Evolutionary conservation across 2,888 invertebrate genomes (phyloP).

Genomic region (Rotaria macrura): DNA sequence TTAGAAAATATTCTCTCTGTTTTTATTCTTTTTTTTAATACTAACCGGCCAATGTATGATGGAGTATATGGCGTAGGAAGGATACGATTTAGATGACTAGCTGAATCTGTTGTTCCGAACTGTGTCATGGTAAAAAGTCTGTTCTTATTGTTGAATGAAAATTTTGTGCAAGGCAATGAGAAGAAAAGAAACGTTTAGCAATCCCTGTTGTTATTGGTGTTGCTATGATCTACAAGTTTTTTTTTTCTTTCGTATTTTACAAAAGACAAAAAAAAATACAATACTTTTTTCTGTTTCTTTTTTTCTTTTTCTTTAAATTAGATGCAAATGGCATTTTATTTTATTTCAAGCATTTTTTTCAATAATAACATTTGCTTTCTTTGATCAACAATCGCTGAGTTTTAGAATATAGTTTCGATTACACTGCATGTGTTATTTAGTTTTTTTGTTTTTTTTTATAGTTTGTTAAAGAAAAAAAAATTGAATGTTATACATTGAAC

Average conservation of each 20-base stretch:
- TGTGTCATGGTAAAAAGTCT: background rate
- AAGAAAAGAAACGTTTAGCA: background rate
- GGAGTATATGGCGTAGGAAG: background rate
- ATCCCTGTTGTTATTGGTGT: background rate
- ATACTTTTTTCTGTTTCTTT: background rate
- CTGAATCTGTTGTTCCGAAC: slow-evolving; percentile 14
- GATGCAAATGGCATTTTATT: background rate
- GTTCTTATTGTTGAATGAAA: background rate
- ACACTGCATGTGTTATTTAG: background rate
- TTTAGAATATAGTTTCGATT: background rate
- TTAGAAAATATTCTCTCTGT: background rate
- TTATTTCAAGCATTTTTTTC: background rate
- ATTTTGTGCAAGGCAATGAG: background rate
- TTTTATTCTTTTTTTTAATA: background rate
- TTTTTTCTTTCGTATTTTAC: background rate
- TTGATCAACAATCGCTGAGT: background rate
- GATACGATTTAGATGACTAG: slow-evolving; percentile 5
- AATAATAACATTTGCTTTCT: background rate
- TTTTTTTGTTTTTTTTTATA: background rate
- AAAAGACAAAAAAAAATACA: background rate
- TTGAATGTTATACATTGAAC: background rate
- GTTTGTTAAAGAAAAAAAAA: background rate
- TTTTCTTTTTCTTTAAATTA: background rate
- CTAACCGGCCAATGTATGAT: background rate
- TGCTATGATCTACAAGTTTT: background rate